These are phyloP conservation scores for Xiphophorus hellerii DNA, from an alignment of 2,113 vertebrate species.

Conservation along the genomic window DNA sequence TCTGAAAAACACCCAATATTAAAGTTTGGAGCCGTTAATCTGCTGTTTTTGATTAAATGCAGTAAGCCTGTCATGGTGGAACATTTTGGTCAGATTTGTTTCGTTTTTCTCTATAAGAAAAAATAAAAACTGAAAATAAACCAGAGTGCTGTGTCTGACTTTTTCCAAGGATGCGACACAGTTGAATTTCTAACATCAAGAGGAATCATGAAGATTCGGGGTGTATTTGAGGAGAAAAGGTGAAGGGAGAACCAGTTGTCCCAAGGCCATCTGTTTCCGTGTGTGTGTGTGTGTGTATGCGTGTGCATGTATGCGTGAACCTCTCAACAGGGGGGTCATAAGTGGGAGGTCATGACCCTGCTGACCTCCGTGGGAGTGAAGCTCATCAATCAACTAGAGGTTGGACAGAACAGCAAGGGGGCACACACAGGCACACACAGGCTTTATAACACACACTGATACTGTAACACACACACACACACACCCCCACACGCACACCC, in stretches of 20 bases:
- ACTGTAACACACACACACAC: constrained; percentile 24
- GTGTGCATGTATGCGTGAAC: constrained; percentile 35
- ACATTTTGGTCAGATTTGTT: neutral
- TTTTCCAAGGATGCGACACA: neutral
- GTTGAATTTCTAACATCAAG: constrained; percentile 10
- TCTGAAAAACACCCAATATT: neutral
- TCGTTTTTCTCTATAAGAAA: neutral
- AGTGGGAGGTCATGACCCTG: constrained; percentile 73
- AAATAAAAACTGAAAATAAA: neutral
- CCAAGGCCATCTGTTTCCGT: constrained; percentile 74
- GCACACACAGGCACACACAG: constrained; percentile 24
- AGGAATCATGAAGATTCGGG: constrained; percentile 30
- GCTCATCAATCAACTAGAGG: constrained; percentile 78
- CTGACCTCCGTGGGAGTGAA: constrained; percentile 73
- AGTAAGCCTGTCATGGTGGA: neutral
- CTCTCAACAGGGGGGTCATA: constrained; percentile 69
- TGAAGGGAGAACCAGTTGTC: constrained; percentile 68
- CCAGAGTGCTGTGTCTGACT: neutral
- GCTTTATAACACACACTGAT: constrained; percentile 49
- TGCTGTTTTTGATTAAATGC: constrained; percentile 11
- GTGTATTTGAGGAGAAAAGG: constrained; percentile 46
- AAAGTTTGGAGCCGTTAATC: constrained; percentile 4
- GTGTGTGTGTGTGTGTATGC: constrained; percentile 5
- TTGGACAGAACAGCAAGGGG: constrained; percentile 71
- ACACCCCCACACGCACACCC: constrained; percentile 22